Percentiles rank a stretch among this genome's conserved stretches.
Evolutionary conservation across 2,888 invertebrate genomes (phyloP).

Genomic region (Deilephila porcellus): DNA sequence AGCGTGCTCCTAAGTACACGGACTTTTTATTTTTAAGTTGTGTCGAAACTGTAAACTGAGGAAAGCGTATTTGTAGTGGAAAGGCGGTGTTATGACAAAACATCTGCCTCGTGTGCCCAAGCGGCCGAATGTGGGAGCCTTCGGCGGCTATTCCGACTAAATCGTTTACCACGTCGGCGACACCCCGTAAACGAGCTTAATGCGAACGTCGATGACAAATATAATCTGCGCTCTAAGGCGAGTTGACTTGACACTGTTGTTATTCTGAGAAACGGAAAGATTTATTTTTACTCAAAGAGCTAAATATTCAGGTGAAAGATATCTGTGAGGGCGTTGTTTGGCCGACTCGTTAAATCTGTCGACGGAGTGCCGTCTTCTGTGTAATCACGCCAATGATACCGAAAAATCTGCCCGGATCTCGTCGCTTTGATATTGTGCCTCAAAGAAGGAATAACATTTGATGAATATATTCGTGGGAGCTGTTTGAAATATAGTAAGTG

Average conservation of each 20-base stretch:
- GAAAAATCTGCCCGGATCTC: conserved; percentile 76
- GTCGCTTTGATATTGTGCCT: conserved; percentile 73
- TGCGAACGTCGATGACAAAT: conserved; percentile 80
- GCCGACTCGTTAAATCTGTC: conserved; percentile 78
- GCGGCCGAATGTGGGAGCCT: conserved; percentile 48
- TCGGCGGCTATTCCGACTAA: conserved; percentile 63
- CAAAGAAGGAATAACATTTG: conserved; percentile 76
- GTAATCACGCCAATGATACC: conserved; percentile 83
- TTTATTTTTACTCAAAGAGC: conserved; percentile 83
- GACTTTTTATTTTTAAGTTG: conserved; percentile 67
- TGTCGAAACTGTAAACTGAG: conserved; percentile 49
- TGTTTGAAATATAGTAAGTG: conserved; percentile 16
- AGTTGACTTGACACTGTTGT: conserved; percentile 80
- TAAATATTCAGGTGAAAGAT: conserved; percentile 84
- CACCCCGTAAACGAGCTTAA: conserved; percentile 76
- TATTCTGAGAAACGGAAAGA: conserved; percentile 80
- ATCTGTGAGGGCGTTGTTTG: conserved; percentile 77
- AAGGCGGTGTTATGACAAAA: conserved; percentile 70
- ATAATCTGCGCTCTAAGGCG: conserved; percentile 81
- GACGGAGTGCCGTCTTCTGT: conserved; percentile 63
- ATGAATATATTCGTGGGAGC: conserved; percentile 54
- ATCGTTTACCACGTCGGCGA: conserved; percentile 73
- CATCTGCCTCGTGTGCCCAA: conserved; percentile 69
- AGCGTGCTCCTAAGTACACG: conserved; percentile 61
- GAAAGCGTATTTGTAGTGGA: conserved; percentile 61